Percentiles rank a stretch among this genome's conserved stretches.
phyloP scores from a whole-genome alignment of 2,113 vertebrate genomes.

The Ptyas mucosa region DNA sequence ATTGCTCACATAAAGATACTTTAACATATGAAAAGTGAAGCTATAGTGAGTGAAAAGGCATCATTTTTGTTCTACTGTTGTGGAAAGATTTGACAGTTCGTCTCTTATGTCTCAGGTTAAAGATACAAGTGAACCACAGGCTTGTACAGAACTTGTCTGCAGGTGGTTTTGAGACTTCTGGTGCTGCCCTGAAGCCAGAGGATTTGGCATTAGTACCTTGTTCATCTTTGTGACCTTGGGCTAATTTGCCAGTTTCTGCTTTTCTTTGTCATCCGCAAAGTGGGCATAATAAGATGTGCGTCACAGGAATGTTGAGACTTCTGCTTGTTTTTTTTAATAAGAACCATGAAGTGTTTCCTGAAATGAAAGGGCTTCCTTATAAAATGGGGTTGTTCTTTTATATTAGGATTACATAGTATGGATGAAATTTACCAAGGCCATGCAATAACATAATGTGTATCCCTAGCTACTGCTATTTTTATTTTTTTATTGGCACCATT shows the following conservation, averaged over 20 bases:
- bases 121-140: not conserved
- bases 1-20: slow-evolving; percentile 4
- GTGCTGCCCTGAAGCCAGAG: not conserved
- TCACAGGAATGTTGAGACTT: slow-evolving; percentile 38
- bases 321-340: slow-evolving; percentile 28
- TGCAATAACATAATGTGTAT: fast-evolving
- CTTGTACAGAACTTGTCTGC: not conserved
- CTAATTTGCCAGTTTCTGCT: slow-evolving; percentile 28
- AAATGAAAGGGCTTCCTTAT: not conserved
- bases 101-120: not conserved
- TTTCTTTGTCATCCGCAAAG: slow-evolving; percentile 19
- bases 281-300: slow-evolving; percentile 1
- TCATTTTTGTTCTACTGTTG: not conserved
- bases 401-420: fast-evolving
- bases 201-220: slow-evolving; percentile 28
- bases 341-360: not conserved
- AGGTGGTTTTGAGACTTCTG: not conserved
- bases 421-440: slow-evolving; percentile 14
- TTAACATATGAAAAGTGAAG: slow-evolving; percentile 39
- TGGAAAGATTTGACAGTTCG: not conserved
- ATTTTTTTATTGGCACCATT: not conserved
- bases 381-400: not conserved
- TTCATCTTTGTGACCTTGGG: slow-evolving; percentile 18
- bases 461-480: slow-evolving; percentile 12
- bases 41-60: slow-evolving; percentile 36